These are phyloP conservation scores for Eira barbara DNA, from an alignment of 2,113 vertebrate genomes.

Conservation along the genomic window DNA sequence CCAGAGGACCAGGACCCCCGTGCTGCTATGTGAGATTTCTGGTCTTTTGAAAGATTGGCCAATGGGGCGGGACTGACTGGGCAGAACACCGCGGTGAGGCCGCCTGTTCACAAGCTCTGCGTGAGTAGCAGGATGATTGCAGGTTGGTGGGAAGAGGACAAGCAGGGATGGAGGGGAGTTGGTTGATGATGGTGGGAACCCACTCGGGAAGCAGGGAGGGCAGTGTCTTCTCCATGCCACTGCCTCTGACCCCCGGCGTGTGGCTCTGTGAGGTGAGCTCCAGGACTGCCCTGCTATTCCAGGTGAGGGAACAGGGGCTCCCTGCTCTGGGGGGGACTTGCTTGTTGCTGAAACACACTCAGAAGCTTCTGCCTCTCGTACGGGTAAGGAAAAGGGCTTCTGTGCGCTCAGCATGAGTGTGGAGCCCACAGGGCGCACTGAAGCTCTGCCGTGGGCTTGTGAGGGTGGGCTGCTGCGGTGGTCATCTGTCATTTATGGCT, in stretches of 20 bases:
- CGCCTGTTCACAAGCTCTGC: background rate
- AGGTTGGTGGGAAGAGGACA: background rate
- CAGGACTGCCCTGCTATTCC: background rate
- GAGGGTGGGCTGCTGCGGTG: too few relatives aligned
- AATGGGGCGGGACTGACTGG: background rate
- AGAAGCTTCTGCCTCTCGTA: background rate
- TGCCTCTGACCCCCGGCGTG: rapidly evolving
- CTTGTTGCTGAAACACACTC: background rate
- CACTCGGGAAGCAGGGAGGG: rapidly evolving
- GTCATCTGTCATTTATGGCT: background rate
- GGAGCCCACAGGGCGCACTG: background rate
- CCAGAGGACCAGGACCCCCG: background rate
- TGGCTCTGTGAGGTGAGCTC: background rate
- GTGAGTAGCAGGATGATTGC: background rate
- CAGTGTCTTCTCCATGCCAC: rapidly evolving
- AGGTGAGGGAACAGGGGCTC: background rate
- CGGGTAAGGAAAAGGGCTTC: background rate
- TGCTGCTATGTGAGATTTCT: background rate
- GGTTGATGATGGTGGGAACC: rapidly evolving
- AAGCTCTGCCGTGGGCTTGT: background rate
- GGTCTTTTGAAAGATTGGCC: background rate
- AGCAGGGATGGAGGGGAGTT: background rate
- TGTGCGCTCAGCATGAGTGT: rapidly evolving
- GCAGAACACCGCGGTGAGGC: rapidly evolving
- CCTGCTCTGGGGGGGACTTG: background rate